phyloP scores from a whole-genome alignment of 1,140 invertebrate species.

The Drusus annulatus region DNA sequence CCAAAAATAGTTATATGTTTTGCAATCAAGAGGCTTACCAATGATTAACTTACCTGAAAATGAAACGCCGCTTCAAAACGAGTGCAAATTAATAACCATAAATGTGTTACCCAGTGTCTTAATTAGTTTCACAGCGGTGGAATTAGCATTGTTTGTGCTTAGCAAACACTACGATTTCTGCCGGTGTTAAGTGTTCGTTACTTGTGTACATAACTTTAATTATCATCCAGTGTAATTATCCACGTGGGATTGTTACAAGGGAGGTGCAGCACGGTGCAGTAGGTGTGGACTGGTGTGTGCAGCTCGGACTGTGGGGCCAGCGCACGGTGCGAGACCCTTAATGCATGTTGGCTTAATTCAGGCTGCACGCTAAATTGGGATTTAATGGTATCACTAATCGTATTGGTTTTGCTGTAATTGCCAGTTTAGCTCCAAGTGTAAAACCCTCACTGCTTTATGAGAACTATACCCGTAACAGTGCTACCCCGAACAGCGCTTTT shows the following conservation, averaged over 20 bases:
- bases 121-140: conserved; percentile 12
- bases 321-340: conserved; percentile 19
- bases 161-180: conserved; percentile 23
- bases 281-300: neutral
- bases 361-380: conserved; percentile 39
- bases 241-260: conserved; percentile 21
- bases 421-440: conserved; percentile 15
- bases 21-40: too few relatives aligned
- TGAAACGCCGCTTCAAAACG: neutral
- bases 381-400: conserved; percentile 45
- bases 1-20: too few relatives aligned
- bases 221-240: conserved; percentile 47
- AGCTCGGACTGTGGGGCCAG: too few relatives aligned
- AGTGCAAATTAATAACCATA: conserved; percentile 6
- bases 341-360: conserved; percentile 39
- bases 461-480: too few relatives aligned
- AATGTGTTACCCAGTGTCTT: conserved; percentile 5
- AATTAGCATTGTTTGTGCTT: conserved; percentile 19
- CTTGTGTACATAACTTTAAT: conserved; percentile 40
- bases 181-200: conserved; percentile 24
- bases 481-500: too few relatives aligned
- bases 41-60: too few relatives aligned
- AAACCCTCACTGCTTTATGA: neutral
- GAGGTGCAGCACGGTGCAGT: neutral
- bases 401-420: conserved; percentile 43